These are phyloP conservation scores for Caenorhabditis drosophilae DNA, from an alignment of 2,888 invertebrate genomes.

Conservation along the genomic window DNA sequence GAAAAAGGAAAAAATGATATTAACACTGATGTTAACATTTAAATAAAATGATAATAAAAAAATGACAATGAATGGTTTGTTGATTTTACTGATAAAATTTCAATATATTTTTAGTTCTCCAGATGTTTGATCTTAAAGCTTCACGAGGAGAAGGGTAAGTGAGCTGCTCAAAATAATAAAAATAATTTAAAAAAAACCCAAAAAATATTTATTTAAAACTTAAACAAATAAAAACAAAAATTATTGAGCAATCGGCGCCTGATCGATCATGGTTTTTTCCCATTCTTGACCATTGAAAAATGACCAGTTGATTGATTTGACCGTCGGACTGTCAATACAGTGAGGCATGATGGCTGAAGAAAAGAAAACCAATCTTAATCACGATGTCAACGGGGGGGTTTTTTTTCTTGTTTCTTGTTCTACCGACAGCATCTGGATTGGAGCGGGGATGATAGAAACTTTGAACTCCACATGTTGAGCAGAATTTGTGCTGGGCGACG, in stretches of 20 bases:
- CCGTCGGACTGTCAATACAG: constrained; percentile 54
- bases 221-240: too few species aligned
- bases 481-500: constrained; percentile 54
- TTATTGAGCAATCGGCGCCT: constrained; percentile 48
- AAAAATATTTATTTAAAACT: too few species aligned
- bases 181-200: too few species aligned
- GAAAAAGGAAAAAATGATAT: too few species aligned
- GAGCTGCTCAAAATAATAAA: too few species aligned
- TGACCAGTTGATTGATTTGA: constrained; percentile 40
- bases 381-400: neutral
- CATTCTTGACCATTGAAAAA: constrained; percentile 50
- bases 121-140: too few species aligned
- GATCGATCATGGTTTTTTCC: constrained; percentile 43
- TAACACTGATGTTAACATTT: too few species aligned
- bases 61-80: too few species aligned
- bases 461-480: constrained; percentile 72
- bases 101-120: too few species aligned
- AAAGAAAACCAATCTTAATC: neutral
- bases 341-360: constrained; percentile 56
- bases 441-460: constrained; percentile 73
- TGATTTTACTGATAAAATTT: too few species aligned
- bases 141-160: too few species aligned
- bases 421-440: constrained; percentile 73
- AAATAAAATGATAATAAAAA: neutral
- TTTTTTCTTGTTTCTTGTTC: constrained; percentile 13